phyloP scores from a whole-genome alignment of 37 sponge, comb jelly and placozoan genomes.

The Cladorhizidae sp. region DNA sequence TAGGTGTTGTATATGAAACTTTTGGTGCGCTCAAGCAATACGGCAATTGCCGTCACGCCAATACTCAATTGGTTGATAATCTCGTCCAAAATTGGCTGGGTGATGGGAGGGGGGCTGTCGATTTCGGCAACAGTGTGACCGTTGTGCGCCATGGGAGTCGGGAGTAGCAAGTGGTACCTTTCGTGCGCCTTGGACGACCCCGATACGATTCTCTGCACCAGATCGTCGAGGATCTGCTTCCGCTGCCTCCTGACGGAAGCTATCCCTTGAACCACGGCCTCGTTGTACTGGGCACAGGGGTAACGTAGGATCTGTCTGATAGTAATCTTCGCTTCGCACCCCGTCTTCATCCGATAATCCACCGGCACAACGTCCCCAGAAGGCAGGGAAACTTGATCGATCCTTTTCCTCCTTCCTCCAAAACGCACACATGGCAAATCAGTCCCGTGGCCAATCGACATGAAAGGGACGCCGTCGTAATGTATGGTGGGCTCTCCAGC shows the following conservation, averaged over 20 bases:
- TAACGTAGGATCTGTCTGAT: conserved; percentile 68
- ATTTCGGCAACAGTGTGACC: conserved; percentile 61
- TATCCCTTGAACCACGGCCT: conserved; percentile 29
- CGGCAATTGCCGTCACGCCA: conserved; percentile 47
- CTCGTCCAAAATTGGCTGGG: conserved; percentile 31
- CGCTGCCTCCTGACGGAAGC: conserved; percentile 39
- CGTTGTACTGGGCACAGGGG: conserved; percentile 46
- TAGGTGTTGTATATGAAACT: conserved; percentile 29
- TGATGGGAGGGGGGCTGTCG: conserved; percentile 19
- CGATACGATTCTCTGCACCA: conserved; percentile 49
- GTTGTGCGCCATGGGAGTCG: conserved; percentile 76
- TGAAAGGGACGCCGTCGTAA: conserved; percentile 86
- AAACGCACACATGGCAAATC: conserved; percentile 52
- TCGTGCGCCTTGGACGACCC: conserved; percentile 69
- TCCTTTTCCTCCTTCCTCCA: conserved; percentile 52
- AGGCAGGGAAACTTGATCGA: conserved; percentile 33
- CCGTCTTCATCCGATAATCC: conserved; percentile 33
- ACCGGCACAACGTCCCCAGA: conserved; percentile 52
- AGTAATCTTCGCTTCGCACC: conserved; percentile 71
- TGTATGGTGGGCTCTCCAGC: conserved; percentile 83
- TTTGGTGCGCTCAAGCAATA: conserved; percentile 33
- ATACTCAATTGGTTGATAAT: conserved; percentile 37
- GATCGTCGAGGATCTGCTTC: conserved; percentile 70
- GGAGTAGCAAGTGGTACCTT: conserved; percentile 72
- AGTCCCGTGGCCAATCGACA: conserved; percentile 63